Evolutionary conservation across 2,113 vertebrate species (phyloP).

Genomic region (Halcyon senegalensis): DNA sequence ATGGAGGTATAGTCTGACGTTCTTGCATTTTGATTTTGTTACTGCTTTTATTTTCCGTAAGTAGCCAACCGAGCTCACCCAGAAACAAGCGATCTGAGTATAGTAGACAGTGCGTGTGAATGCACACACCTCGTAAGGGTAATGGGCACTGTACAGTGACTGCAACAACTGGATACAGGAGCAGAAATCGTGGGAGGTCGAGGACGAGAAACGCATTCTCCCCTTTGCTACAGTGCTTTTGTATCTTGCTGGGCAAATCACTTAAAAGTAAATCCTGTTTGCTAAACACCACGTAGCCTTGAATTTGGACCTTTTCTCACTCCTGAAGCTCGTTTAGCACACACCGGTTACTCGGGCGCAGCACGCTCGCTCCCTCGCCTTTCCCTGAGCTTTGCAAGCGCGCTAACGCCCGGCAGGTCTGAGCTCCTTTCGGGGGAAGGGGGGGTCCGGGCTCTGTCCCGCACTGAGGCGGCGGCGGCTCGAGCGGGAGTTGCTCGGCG

Average conservation of each 20-base stretch:
- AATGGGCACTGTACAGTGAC: not conserved
- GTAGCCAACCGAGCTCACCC: not conserved
- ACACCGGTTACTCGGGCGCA: fast-evolving
- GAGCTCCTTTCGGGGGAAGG: not conserved
- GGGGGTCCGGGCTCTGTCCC: fast-evolving
- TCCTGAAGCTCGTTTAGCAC: fast-evolving
- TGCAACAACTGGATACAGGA: not conserved
- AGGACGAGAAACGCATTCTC: not conserved
- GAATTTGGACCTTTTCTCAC: fast-evolving
- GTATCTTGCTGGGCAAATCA: not conserved
- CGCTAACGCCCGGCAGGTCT: fast-evolving
- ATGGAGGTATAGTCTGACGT: fast-evolving
- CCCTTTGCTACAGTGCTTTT: not conserved
- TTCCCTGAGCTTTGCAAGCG: fast-evolving
- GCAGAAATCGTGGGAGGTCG: not conserved
- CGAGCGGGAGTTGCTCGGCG: not conserved
- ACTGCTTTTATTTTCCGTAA: not conserved
- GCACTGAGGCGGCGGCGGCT: not conserved
- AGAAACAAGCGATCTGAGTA: not conserved
- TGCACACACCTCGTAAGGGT: fast-evolving
- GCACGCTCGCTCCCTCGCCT: too few species aligned
- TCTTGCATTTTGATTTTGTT: not conserved
- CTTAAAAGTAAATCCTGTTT: not conserved
- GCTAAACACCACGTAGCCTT: not conserved
- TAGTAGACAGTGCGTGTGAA: not conserved